phyloP scores from a whole-genome alignment of 53 echinoderm and acorn worm species.

The Patiria pectinifera region DNA sequence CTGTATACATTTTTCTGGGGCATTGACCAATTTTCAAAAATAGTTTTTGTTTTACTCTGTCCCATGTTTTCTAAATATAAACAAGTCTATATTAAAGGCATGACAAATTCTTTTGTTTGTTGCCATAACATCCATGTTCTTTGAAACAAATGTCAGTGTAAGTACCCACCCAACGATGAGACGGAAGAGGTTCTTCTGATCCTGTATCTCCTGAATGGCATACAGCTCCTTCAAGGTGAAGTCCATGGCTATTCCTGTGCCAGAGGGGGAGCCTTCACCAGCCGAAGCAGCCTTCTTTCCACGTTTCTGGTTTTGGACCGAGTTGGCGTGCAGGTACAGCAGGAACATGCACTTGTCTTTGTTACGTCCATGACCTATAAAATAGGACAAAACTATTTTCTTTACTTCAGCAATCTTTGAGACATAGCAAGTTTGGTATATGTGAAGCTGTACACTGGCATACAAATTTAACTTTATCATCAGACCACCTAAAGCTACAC shows the following conservation, averaged over 20 bases:
- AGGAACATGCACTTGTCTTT: conserved; percentile 99
- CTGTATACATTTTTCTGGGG: too few species aligned
- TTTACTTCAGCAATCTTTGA: background rate
- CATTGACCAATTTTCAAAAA: too few species aligned
- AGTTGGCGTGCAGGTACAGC: conserved; percentile 91
- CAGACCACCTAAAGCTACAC: too few species aligned
- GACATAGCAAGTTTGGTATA: too few species aligned
- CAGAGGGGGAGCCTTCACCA: conserved; percentile 59
- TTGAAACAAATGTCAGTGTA: background rate
- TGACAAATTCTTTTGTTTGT: too few species aligned
- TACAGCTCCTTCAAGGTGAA: conserved; percentile 98
- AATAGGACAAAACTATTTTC: background rate
- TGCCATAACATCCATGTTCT: too few species aligned
- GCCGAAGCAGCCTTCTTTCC: conserved; percentile 76
- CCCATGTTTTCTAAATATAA: too few species aligned
- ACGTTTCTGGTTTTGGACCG: conserved; percentile 85
- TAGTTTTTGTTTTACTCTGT: too few species aligned
- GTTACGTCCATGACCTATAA: conserved; percentile 73
- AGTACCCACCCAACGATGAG: conserved; percentile 88
- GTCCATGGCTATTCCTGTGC: conserved; percentile 78
- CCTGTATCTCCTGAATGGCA: conserved; percentile 98
- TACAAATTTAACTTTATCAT: too few species aligned
- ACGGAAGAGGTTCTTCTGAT: conserved; percentile 83
- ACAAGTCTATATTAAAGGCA: too few species aligned
- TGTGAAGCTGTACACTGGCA: too few species aligned